Evolutionary conservation across 2,797 vertebrate genomes (phyloP), one percentile per base, ranked within the genome.

Genomic region (Psittacula echo): DNA sequence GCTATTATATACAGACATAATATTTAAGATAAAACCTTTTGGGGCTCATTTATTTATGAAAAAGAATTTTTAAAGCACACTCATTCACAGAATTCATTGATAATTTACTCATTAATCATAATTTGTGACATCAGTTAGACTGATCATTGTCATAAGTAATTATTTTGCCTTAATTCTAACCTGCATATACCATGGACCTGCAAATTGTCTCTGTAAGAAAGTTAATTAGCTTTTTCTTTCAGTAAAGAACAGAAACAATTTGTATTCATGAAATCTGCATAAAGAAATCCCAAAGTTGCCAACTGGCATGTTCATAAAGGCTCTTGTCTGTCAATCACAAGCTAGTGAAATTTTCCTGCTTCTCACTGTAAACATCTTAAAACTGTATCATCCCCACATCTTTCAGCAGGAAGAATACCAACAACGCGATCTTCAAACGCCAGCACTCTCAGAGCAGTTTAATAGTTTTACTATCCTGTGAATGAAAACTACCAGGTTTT

Each of bases 91-190:
- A 80, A 93, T 90, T 96, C 75, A 87, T 60, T 96, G 82, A 66
- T 97, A 95, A 97, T 97, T 97, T 96, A 91, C 60, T 96, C 92
- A 89, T 96, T 94, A 98, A 86, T 96, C 92, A 88, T 90, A 97
- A 97, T 96, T 95, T 97, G 87, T 95, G 92, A 97, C 76, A 97
- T 96, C 58, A 86, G 88, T 95, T 95, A 89, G 75, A 89, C 68
- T 87, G 87, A 95, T 96, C 66, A 92, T 95, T 97, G 92, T 93
- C 95, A 93, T 74, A 97, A 97, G 47, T 79, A 96, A 96, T 91
- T 83, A 94, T 97, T 97, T 96, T 94, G 87, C 76, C 50, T 96
- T 92, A 92, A 89, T 91, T 96, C 80, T 91, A 97, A 96, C 70
- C 87, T 91, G 56, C 78, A 89, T 44, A 95, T 96, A 96, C 30